Evolutionary conservation across 2,888 invertebrate genomes (phyloP).

Genomic region (Melanophora roralis): DNA sequence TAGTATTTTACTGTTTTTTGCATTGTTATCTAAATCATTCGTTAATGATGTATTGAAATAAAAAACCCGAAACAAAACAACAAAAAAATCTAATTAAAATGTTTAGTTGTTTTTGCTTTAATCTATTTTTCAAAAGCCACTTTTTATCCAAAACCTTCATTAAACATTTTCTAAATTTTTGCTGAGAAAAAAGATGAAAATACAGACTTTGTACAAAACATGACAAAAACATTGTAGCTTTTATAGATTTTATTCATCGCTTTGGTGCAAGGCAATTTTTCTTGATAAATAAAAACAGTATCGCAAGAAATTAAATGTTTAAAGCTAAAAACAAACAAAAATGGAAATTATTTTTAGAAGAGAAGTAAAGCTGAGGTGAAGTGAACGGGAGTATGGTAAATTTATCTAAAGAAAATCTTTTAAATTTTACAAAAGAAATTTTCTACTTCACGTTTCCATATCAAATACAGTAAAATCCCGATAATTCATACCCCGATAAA

Average conservation of each 20-base stretch:
- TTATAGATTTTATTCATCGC: neutral
- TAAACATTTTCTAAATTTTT: neutral
- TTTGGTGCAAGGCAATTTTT: neutral
- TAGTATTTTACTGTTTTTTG: slow-evolving; percentile 16
- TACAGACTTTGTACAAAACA: neutral
- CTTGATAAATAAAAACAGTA: neutral
- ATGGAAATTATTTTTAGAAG: too few relatives aligned
- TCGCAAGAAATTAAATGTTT: neutral
- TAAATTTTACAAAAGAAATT: too few relatives aligned
- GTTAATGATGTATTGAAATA: neutral
- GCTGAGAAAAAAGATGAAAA: neutral
- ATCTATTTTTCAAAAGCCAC: neutral
- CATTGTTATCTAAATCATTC: neutral
- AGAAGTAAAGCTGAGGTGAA: too few relatives aligned
- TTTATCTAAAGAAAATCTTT: too few relatives aligned
- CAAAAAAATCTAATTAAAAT: slow-evolving; percentile 18
- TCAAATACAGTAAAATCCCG: too few relatives aligned
- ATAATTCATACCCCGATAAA: too few relatives aligned
- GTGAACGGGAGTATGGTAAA: too few relatives aligned
- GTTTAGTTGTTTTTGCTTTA: neutral
- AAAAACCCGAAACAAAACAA: neutral
- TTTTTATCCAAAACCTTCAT: slow-evolving; percentile 9
- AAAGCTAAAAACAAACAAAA: too few relatives aligned
- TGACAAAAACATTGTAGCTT: slow-evolving; percentile 8
- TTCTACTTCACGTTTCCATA: too few relatives aligned